Conservation (phyloP, 92 coral and sea anemone species). For the Scolanthus callimorphus region DNA sequence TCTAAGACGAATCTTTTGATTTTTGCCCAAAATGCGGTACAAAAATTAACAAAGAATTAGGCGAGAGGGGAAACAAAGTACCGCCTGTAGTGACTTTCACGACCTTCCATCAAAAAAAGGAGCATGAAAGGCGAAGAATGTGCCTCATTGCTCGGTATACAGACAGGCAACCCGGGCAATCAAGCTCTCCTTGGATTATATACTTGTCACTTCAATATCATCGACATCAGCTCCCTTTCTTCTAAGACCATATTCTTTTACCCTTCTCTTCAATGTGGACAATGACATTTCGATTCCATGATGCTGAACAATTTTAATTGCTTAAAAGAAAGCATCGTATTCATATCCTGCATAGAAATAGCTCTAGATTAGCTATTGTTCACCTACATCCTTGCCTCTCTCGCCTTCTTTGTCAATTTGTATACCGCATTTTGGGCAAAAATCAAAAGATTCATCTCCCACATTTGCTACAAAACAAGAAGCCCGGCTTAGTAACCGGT, state of each 20-base stretch:
- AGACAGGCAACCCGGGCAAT: conserved; percentile 4
- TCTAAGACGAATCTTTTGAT: neutral
- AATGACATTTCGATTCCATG: conserved; percentile 8
- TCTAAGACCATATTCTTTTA: neutral
- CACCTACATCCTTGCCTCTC: neutral
- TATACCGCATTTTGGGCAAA: neutral
- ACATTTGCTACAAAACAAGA: neutral
- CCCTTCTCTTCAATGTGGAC: conserved; percentile 1
- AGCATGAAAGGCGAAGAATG: conserved; percentile 4
- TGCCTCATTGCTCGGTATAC: neutral
- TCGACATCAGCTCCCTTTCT: neutral
- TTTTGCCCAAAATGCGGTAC: neutral
- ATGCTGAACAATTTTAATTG: conserved; percentile 6
- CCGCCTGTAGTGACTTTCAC: no score
- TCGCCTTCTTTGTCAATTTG: neutral
- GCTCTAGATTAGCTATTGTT: conserved; percentile 7
- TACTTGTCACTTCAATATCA: conserved; percentile 1
- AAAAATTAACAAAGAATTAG: neutral
- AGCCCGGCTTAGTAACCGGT: neutral
- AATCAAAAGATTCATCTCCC: neutral
- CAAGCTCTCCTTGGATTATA: conserved; percentile 10
- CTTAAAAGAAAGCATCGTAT: conserved; percentile 10
- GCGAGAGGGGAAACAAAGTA: neutral
- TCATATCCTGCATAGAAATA: conserved; percentile 19
- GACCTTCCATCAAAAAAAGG: neutral